Conservation (phyloP, 2,888 invertebrate genomes). For the Luperina nickerlii region DNA sequence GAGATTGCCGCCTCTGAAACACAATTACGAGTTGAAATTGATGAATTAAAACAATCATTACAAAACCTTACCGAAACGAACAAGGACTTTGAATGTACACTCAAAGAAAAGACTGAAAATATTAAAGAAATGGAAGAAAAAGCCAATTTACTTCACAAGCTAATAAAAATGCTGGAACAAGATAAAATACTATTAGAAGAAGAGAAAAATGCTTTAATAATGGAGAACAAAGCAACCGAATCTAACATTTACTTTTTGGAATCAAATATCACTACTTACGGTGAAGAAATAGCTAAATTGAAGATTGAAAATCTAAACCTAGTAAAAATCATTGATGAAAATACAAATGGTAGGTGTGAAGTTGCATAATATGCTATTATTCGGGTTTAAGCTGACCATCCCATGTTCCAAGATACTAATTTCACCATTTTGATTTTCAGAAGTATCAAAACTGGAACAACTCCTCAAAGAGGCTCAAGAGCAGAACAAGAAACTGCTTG, state of each 20-base stretch:
- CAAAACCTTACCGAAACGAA: constrained; percentile 63
- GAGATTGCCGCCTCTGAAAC: constrained; percentile 33
- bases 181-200: constrained; percentile 63
- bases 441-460: constrained; percentile 73
- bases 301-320: constrained; percentile 66
- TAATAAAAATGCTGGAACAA: constrained; percentile 71
- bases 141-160: constrained; percentile 62
- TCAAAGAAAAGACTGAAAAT: constrained; percentile 70
- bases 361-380: neutral
- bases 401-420: neutral
- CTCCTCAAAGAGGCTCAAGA: constrained; percentile 71
- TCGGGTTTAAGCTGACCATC: neutral
- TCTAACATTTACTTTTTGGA: constrained; percentile 32
- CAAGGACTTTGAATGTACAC: constrained; percentile 67
- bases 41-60: constrained; percentile 61
- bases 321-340: constrained; percentile 68
- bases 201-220: constrained; percentile 53
- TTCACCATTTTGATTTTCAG: constrained; percentile 69
- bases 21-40: constrained; percentile 52
- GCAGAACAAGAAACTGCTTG: constrained; percentile 68
- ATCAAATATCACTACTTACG: constrained; percentile 23
- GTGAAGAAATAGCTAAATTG: constrained; percentile 56
- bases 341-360: constrained; percentile 71
- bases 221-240: constrained; percentile 19
- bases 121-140: constrained; percentile 69